Conservation (phyloP, 1,140 invertebrate genomes). For the Drosophila jambulina region DNA sequence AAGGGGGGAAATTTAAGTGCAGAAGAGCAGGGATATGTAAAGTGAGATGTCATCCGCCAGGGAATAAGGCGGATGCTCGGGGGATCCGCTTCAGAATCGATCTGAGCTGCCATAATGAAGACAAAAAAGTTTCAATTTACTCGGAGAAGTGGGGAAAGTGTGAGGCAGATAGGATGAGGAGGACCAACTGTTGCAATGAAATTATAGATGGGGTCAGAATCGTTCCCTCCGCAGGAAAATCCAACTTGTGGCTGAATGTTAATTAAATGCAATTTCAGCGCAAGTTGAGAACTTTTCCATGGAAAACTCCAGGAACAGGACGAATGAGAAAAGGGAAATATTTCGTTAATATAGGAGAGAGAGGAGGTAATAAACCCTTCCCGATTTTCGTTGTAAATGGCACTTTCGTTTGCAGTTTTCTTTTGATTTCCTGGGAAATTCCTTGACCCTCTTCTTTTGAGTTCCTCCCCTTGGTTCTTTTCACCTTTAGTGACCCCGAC, state of each 20-base stretch:
- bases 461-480: neutral
- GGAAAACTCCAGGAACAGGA: neutral
- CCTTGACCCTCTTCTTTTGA: neutral
- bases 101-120: slow-evolving; percentile 28
- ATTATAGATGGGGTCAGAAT: slow-evolving; percentile 1
- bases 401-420: slow-evolving; percentile 14
- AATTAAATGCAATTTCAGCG: slow-evolving; percentile 29
- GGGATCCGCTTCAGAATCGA: slow-evolving; percentile 15
- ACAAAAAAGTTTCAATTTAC: slow-evolving; percentile 39
- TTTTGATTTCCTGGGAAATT: neutral
- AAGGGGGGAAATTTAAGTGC: slow-evolving; percentile 30
- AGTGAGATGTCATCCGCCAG: slow-evolving; percentile 40
- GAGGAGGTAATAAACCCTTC: neutral
- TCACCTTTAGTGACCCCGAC: neutral
- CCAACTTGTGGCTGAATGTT: slow-evolving; percentile 32
- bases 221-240: neutral
- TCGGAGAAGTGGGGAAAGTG: neutral
- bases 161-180: neutral
- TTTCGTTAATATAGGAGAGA: no score
- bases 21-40: slow-evolving; percentile 29
- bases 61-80: slow-evolving; percentile 11
- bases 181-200: slow-evolving; percentile 37
- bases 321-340: neutral
- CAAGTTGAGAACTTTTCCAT: slow-evolving; percentile 15
- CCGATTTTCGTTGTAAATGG: slow-evolving; percentile 10